Evolutionary conservation across 2,113 vertebrate genomes (phyloP).

Genomic region (Zosterops borbonicus): DNA sequence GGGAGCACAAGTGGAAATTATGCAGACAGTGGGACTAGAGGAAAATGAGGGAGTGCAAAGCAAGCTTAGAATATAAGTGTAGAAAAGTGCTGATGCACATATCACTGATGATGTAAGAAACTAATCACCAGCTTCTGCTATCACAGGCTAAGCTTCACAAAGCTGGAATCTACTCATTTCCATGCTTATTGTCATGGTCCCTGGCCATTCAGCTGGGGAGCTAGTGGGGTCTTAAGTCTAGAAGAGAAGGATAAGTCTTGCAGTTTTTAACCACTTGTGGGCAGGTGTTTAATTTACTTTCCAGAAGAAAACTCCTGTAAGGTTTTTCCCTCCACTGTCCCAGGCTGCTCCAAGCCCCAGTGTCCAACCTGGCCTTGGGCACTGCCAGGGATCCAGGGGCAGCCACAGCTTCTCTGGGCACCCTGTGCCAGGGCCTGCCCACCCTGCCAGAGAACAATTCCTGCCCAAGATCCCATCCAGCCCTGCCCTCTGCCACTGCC

Average conservation of each 20-base stretch:
- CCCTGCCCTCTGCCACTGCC: background rate
- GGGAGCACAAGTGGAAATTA: background rate
- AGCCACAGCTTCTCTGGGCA: background rate
- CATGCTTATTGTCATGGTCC: background rate
- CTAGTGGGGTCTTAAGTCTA: background rate
- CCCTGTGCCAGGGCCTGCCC: background rate
- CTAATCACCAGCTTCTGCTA: background rate
- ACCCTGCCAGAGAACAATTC: background rate
- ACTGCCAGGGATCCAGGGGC: background rate
- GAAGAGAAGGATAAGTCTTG: background rate
- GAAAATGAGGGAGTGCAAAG: background rate
- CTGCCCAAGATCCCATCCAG: rapidly evolving
- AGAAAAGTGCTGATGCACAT: background rate
- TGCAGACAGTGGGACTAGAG: background rate
- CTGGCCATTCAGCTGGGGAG: background rate
- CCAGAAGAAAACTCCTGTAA: background rate
- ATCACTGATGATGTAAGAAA: background rate
- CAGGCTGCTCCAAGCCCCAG: background rate
- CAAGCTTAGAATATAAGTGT: rapidly evolving
- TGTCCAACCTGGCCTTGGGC: background rate
- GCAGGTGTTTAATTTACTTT: background rate
- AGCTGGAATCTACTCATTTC: background rate
- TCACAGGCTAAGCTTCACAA: background rate
- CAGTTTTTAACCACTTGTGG: background rate
- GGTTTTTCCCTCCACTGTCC: background rate